These are phyloP conservation scores for Phocides pigmalion DNA, from an alignment of 1,140 invertebrate genomes.

Conservation along the genomic window DNA sequence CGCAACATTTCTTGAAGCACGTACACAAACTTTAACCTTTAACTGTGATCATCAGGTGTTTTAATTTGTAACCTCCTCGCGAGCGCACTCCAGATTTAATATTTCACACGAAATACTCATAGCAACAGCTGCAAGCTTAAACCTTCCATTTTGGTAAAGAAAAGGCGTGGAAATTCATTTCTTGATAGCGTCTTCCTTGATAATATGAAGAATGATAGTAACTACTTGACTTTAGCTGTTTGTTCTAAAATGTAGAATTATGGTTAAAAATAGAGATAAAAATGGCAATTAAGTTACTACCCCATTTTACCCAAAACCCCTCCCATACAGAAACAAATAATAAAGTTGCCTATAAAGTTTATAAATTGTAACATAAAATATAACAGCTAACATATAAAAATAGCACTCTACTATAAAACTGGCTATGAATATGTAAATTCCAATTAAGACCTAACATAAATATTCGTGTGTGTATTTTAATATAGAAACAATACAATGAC, in stretches of 20 bases:
- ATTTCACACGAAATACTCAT: conserved; percentile 65
- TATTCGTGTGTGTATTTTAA: conserved; percentile 24
- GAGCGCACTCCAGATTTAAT: conserved; percentile 59
- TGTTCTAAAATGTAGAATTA: not conserved
- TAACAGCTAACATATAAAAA: too few species aligned
- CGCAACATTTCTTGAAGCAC: conserved; percentile 22
- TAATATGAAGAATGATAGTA: conserved; percentile 23
- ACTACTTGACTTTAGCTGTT: not conserved
- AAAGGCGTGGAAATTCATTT: conserved; percentile 26
- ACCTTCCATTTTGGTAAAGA: conserved; percentile 48
- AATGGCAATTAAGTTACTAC: too few species aligned
- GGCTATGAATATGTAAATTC: not conserved
- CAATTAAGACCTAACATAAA: conserved; percentile 13
- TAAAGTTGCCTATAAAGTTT: too few species aligned
- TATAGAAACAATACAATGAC: conserved; percentile 19
- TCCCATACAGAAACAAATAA: not conserved
- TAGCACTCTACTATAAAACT: not conserved
- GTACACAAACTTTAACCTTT: conserved; percentile 35
- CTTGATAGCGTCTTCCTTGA: conserved; percentile 30
- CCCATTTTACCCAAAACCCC: too few species aligned
- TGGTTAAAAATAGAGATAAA: too few species aligned
- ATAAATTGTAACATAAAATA: too few species aligned
- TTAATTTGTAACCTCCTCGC: conserved; percentile 61
- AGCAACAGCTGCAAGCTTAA: conserved; percentile 63
- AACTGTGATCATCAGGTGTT: conserved; percentile 54